Evolutionary conservation across 1,140 invertebrate species (phyloP), one percentile per base, ranked within the genome.

Genomic region (Sesamia nonagrioides): DNA sequence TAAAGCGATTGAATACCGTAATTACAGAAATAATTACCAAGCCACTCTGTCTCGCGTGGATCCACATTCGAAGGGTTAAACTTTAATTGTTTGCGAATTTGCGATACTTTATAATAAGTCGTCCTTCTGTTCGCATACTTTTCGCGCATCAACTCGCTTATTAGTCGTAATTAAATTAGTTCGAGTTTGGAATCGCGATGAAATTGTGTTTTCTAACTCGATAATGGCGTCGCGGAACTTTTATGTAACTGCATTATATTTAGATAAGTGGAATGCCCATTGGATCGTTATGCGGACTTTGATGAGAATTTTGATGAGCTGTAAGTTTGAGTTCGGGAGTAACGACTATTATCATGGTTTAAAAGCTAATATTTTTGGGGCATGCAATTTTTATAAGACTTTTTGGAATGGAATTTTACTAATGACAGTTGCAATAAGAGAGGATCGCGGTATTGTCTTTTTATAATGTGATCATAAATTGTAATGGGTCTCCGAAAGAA

Each of bases 201-300:
- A 73, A 73, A 73, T 73, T 73, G 52, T 73, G 40, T 73, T 73
- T 73, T 18, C 50, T 56, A 73, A 73, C 54, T 73, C 13, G 52
- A 58, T 73, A 58, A 73, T 73, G 71, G 71, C 52, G 17, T 6
- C 52, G 21, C 42, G 61, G 9, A 69, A 73, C 21, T 56, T 73
- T 73, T 73, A 9, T 73, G 50, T 73, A 73, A 73, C 48, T 54
- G 69, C 52, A 58, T 73, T 58, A 58, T 58, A 73, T 73, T 73
- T 73, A 73, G 71, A 73, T 73, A 73, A 73, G n/a, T 42, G 15
- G 17, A 42, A 40, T 42, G 37, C 35, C 60, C 40, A 17, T 66
- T 42, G 37, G 60, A 63, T 63, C 60, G 60, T 63, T 63, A 5
- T 0, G 35, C 35, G 33, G 52, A 58, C 35, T 50, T n/a, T 2